phyloP scores from a whole-genome alignment of 2,797 vertebrate genomes.

The Chelon labrosus region DNA sequence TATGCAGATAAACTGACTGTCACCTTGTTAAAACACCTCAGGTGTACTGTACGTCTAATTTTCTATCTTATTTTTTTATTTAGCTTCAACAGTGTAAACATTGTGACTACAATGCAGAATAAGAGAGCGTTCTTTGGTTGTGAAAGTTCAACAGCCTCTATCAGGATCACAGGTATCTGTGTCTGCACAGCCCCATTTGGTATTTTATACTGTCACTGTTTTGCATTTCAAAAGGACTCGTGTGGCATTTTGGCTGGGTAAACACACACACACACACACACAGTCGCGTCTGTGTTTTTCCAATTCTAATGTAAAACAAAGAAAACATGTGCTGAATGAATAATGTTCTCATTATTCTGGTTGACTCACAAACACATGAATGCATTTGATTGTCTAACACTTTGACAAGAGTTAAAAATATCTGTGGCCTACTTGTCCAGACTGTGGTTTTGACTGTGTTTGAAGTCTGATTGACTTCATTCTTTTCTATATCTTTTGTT shows the following conservation, averaged over 20 bases:
- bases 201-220: conserved; percentile 54
- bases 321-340: conserved; percentile 34
- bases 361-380: conserved; percentile 35
- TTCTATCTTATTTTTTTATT: conserved; percentile 58
- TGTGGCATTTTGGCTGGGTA: conserved; percentile 34
- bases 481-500: conserved; percentile 27
- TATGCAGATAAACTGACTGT: conserved; percentile 58
- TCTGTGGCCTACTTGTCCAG: conserved; percentile 17
- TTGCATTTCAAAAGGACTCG: conserved; percentile 63
- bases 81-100: conserved; percentile 36
- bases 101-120: conserved; percentile 38
- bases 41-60: conserved; percentile 61
- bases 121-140: conserved; percentile 30
- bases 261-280: conserved; percentile 26
- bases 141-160: conserved; percentile 29
- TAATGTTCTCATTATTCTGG: conserved; percentile 20
- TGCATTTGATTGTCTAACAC: conserved; percentile 40
- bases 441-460: conserved; percentile 21
- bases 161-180: conserved; percentile 33
- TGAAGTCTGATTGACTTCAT: conserved; percentile 45
- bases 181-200: conserved; percentile 22
- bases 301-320: conserved; percentile 35
- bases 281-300: conserved; percentile 47
- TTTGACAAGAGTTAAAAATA: conserved; percentile 31
- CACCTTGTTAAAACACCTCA: conserved; percentile 61